Base-by-base conservation (phyloP, 2,113 vertebrate genomes). In the Circaetus cinerascens region DNA sequence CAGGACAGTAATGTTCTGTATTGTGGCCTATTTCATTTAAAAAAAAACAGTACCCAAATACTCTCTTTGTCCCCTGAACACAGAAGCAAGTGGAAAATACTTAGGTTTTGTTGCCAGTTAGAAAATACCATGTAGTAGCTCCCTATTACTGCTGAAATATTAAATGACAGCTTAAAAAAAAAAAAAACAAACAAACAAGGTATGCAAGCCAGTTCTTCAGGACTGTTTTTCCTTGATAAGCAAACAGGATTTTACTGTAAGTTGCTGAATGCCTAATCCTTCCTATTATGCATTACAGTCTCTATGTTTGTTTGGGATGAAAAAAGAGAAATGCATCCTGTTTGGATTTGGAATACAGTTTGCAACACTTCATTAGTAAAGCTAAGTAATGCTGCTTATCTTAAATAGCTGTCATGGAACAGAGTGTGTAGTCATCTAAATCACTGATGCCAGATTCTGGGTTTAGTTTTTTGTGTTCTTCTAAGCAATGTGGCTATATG, bases 221-320 rank as follows among this genome's bases (percentile, higher is more conserved):
- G 23, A 50, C 76, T 92, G 56, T 74, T 87, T 91, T 94, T 57
- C 83, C 50, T 86, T 85, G 91, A 92, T 97, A 97, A 97, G 90
- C 75, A 92, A 92, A 69, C 11, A 64, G 68, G 82, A 80, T 93
- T 96, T 96, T 77, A 86, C 64, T 95, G 55, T 57, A 91, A 75
- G 21, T 96, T 97, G 77, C 62, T 79, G 79, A 90, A 94, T 91
- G 57, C 74, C 32, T 93, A 92, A 91, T 79, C 82, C 74, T 43
- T 67, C n/a, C 79, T 90, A 59, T 93, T 95, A 59, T 40, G 15
- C 29, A 17, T 80, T 79, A 51, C 79, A 43, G 6, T 87, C 51
- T 72, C 32, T 5, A 0, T 63, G 17, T 93, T 92, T 66, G 75
- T 57, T 45, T 80, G 34, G 82, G 50, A 88, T 66, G 80, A 85